Conservation (phyloP, 2,888 invertebrate species). For the Perizoma affinitatum region DNA sequence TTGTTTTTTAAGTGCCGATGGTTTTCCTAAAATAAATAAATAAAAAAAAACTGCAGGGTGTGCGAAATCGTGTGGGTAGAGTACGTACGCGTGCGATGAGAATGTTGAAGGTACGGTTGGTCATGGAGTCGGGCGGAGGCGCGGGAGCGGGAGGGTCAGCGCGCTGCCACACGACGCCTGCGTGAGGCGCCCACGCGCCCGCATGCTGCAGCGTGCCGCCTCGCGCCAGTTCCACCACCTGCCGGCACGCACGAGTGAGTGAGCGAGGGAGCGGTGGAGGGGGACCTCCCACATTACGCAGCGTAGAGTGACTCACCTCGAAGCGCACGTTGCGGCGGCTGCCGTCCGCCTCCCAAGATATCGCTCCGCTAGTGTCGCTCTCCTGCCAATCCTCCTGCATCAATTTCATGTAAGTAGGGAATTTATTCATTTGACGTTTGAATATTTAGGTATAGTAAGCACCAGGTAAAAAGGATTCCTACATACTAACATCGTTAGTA, state of each 20-base stretch:
- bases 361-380: conserved; percentile 23
- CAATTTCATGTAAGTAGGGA: no score
- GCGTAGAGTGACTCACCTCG: conserved; percentile 41
- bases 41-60: no score
- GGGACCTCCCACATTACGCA: conserved; percentile 47
- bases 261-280: no score
- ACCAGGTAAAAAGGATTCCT: no score
- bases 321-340: conserved; percentile 44
- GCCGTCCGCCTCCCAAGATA: conserved; percentile 37
- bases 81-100: conserved; percentile 60
- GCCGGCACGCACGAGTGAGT: no score
- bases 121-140: conserved; percentile 63
- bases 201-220: conserved; percentile 58
- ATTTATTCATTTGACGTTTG: no score
- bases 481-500: no score
- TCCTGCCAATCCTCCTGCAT: conserved; percentile 36
- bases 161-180: conserved; percentile 58
- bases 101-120: conserved; percentile 71
- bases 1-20: no score
- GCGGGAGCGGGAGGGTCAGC: conserved; percentile 44
- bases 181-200: conserved; percentile 59
- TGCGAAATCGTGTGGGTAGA: not conserved
- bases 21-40: no score
- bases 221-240: conserved; percentile 59
- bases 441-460: no score